These are phyloP conservation scores for Catostylus mosaicus DNA, from an alignment of 30 jellyfish, hydroid and myxozoan species.

Conservation along the genomic window DNA sequence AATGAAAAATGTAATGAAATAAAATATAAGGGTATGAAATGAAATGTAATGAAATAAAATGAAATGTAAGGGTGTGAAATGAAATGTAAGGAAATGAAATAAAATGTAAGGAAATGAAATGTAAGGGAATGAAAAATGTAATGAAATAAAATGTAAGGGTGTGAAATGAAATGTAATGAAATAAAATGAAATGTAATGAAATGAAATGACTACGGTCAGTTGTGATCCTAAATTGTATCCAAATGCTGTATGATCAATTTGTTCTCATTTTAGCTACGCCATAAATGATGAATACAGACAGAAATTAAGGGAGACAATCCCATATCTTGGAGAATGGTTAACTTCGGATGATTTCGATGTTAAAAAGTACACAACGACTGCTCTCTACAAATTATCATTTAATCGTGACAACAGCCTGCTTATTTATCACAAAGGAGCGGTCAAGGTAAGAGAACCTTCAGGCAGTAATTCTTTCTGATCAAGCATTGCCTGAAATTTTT, in stretches of 20 bases:
- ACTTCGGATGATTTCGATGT: conserved; percentile 58
- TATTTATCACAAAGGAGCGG: conserved; percentile 76
- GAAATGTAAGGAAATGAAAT: too few species aligned
- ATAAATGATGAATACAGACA: conserved; percentile 59
- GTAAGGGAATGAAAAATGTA: too few species aligned
- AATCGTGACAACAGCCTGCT: conserved; percentile 75
- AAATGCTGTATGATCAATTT: conserved; percentile 11
- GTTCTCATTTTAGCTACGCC: conserved; percentile 49
- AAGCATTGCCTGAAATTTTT: neutral
- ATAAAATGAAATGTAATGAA: too few species aligned
- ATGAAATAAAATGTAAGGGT: too few species aligned
- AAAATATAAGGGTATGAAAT: too few species aligned
- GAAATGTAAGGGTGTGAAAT: too few species aligned
- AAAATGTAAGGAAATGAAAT: too few species aligned
- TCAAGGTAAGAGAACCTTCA: conserved; percentile 72
- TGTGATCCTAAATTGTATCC: too few species aligned
- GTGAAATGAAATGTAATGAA: too few species aligned
- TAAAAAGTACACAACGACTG: conserved; percentile 69
- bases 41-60: too few species aligned
- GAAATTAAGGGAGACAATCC: conserved; percentile 56
- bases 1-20: too few species aligned
- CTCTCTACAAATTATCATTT: conserved; percentile 62
- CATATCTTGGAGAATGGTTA: conserved; percentile 80
- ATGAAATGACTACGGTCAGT: too few species aligned
- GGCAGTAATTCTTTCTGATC: neutral